These are phyloP conservation scores for Chamaetylas fuelleborni DNA, from an alignment of 2,113 vertebrate genomes.

Conservation along the genomic window DNA sequence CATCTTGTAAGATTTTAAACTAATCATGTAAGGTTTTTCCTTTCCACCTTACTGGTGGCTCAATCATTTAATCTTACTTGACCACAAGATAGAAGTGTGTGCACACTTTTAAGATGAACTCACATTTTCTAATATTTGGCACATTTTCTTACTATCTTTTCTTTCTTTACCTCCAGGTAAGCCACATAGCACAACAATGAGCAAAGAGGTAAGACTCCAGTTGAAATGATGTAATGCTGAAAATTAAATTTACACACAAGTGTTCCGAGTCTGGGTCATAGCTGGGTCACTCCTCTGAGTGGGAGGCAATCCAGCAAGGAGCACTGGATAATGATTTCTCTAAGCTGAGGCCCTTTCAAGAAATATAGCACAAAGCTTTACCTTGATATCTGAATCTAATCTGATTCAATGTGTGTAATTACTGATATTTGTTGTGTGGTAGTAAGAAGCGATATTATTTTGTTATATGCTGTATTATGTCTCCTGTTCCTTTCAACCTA, in stretches of 20 bases:
- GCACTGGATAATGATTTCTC: slow-evolving; percentile 45
- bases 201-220: slow-evolving; percentile 21
- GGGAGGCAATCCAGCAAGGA: slow-evolving; percentile 50
- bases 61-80: not conserved
- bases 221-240: slow-evolving; percentile 58
- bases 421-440: not conserved
- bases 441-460: not conserved
- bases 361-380: slow-evolving; percentile 28
- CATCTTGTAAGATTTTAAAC: not conserved
- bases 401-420: slow-evolving; percentile 10
- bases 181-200: slow-evolving; percentile 26
- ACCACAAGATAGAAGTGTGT: not conserved
- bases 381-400: slow-evolving; percentile 33
- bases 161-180: slow-evolving; percentile 34
- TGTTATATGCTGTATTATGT: not conserved
- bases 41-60: not conserved
- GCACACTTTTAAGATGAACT: not conserved
- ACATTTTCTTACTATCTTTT: not conserved
- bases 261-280: slow-evolving; percentile 40
- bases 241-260: slow-evolving; percentile 59
- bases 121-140: not conserved
- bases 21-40: not conserved
- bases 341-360: slow-evolving; percentile 7
- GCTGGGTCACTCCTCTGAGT: slow-evolving; percentile 47
- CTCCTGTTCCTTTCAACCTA: not conserved